These are phyloP conservation scores for Ophion ellenae DNA, from an alignment of 2,888 invertebrate species.

Conservation along the genomic window DNA sequence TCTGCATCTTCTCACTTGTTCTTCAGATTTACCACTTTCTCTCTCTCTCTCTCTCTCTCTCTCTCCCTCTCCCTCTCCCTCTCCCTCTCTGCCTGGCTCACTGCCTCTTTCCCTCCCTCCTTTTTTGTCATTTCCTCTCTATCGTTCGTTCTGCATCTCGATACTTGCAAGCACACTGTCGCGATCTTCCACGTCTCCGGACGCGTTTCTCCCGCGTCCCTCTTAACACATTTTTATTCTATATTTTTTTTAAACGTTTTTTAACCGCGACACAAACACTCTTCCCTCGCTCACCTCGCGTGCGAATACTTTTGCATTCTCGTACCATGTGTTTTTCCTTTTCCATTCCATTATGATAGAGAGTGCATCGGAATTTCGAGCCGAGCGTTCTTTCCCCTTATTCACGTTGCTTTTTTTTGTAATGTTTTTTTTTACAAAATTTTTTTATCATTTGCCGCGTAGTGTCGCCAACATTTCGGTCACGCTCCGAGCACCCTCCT, in stretches of 20 bases:
- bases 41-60: neutral
- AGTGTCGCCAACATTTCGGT: no score
- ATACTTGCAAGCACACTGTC: conserved; percentile 41
- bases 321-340: conserved; percentile 37
- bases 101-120: neutral
- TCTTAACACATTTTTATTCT: conserved; percentile 19
- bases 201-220: conserved; percentile 14
- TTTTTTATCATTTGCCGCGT: neutral
- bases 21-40: conserved; percentile 29
- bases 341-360: conserved; percentile 63
- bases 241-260: conserved; percentile 15
- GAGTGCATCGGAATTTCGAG: conserved; percentile 42
- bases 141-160: conserved; percentile 53
- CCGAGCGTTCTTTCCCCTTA: conserved; percentile 13
- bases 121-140: conserved; percentile 45
- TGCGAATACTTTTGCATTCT: conserved; percentile 31
- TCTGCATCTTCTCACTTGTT: conserved; percentile 48
- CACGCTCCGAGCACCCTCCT: neutral
- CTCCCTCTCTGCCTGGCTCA: neutral
- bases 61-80: neutral
- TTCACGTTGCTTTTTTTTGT: neutral
- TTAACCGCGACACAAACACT: conserved; percentile 41
- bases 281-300: conserved; percentile 2
- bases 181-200: conserved; percentile 26
- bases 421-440: neutral